phyloP scores from a whole-genome alignment of 2,888 invertebrate genomes.

The Caenorhabditis sp. region DNA sequence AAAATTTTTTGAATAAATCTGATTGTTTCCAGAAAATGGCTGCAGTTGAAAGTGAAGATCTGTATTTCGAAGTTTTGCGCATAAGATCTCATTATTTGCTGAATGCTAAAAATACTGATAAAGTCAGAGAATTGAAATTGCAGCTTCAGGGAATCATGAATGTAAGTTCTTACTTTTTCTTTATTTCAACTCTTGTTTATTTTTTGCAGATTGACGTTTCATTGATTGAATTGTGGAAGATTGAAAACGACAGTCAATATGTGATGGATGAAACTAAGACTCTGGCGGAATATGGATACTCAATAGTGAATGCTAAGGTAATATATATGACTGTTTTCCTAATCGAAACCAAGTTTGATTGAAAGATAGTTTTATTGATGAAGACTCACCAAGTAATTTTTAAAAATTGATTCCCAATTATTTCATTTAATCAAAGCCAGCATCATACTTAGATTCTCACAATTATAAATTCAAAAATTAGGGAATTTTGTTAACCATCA shows the following conservation, averaged over 20 bases:
- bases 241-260: constrained; percentile 72
- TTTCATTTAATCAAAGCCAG: constrained; percentile 28
- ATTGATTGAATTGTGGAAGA: constrained; percentile 81
- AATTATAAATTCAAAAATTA: too few species aligned
- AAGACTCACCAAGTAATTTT: too few species aligned
- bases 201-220: constrained; percentile 79
- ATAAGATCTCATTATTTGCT: constrained; percentile 96
- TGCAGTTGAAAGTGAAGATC: too few species aligned
- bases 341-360: too few species aligned
- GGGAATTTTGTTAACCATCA: too few species aligned
- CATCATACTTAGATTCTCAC: not conserved
- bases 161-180: constrained; percentile 12
- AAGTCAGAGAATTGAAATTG: constrained; percentile 90
- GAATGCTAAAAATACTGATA: constrained; percentile 93
- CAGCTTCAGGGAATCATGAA: constrained; percentile 86
- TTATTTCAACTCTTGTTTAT: too few species aligned
- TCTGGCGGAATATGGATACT: constrained; percentile 89
- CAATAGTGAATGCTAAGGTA: constrained; percentile 89
- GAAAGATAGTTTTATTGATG: too few species aligned
- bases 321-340: too few species aligned
- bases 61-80: constrained; percentile 96
- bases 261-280: constrained; percentile 73
- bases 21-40: too few species aligned
- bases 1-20: too few species aligned
- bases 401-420: too few species aligned